Percentiles rank a stretch among this genome's conserved stretches.
Evolutionary conservation across 2,888 invertebrate species (phyloP).

Genomic region (Latrodectus elegans): DNA sequence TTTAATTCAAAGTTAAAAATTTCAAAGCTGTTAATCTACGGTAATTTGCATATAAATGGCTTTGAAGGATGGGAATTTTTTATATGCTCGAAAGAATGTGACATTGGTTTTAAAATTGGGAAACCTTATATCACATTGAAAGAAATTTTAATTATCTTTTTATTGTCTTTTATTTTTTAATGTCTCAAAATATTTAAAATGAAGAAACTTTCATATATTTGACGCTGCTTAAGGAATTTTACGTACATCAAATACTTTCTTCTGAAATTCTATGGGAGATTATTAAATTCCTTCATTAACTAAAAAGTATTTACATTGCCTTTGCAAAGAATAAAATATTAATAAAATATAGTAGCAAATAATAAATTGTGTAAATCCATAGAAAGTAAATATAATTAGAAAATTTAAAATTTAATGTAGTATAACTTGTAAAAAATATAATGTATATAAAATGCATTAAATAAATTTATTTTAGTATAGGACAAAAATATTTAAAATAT

Average conservation of each 20-base stretch:
- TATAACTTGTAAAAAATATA: too few species aligned
- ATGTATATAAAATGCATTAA: too few species aligned
- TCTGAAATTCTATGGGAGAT: too few species aligned
- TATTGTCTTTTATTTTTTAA: constrained; percentile 20
- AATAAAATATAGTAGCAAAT: not conserved
- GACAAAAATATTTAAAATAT: too few species aligned
- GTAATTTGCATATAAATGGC: constrained; percentile 55
- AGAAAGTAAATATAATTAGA: too few species aligned
- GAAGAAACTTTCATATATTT: not conserved
- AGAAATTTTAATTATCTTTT: constrained; percentile 53
- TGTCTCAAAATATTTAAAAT: not conserved
- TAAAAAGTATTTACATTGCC: too few species aligned
- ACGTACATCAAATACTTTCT: too few species aligned
- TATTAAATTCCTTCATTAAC: too few species aligned
- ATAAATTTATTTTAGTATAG: too few species aligned
- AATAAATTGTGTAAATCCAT: too few species aligned
- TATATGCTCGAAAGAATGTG: constrained; percentile 33
- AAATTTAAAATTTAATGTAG: too few species aligned
- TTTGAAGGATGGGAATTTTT: constrained; percentile 19
- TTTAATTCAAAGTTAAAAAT: constrained; percentile 27
- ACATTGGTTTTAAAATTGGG: constrained; percentile 35
- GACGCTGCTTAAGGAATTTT: too few species aligned
- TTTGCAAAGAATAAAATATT: not conserved
- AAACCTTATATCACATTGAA: constrained; percentile 31
- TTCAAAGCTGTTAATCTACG: constrained; percentile 39